A percentile compares a stretch with the other conserved stretches of the same genome.
Conservation (phyloP, 1,140 invertebrate species). For the Eueides isabella region DNA sequence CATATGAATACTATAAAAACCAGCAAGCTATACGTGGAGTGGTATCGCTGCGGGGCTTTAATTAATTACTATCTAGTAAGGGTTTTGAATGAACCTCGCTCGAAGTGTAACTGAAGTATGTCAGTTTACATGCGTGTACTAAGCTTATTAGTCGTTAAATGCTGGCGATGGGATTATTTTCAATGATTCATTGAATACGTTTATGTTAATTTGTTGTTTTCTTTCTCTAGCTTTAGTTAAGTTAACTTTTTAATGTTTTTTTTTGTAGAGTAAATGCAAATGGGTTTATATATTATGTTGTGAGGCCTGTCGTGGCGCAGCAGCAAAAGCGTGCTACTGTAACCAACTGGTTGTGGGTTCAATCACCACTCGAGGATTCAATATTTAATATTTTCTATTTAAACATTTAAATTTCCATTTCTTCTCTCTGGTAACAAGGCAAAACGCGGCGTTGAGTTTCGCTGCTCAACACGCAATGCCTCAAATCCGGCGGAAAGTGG, state of each 20-base stretch:
- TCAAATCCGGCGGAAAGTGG: no score
- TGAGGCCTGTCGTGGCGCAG: no score
- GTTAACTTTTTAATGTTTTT: neutral
- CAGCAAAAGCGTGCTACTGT: no score
- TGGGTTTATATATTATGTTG: neutral
- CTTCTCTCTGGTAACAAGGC: no score
- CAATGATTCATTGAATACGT: neutral
- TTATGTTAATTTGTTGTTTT: neutral
- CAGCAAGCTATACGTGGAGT: conserved; percentile 13
- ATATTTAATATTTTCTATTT: no score
- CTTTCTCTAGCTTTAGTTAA: neutral
- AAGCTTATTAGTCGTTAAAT: conserved; percentile 8
- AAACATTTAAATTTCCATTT: no score
- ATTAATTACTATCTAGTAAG: conserved; percentile 27
- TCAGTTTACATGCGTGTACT: neutral
- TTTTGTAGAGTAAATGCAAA: conserved; percentile 11
- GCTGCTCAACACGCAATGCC: no score
- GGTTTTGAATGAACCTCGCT: conserved; percentile 21
- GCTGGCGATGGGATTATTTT: neutral
- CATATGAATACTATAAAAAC: neutral
- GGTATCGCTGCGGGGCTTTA: conserved; percentile 14
- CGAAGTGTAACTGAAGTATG: conserved; percentile 11
- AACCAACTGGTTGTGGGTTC: no score
- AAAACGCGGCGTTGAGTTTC: no score
- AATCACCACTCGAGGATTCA: no score